These are phyloP conservation scores for Choristoneura rosaceana DNA, from an alignment of 2,888 invertebrate genomes.

Conservation along the genomic window DNA sequence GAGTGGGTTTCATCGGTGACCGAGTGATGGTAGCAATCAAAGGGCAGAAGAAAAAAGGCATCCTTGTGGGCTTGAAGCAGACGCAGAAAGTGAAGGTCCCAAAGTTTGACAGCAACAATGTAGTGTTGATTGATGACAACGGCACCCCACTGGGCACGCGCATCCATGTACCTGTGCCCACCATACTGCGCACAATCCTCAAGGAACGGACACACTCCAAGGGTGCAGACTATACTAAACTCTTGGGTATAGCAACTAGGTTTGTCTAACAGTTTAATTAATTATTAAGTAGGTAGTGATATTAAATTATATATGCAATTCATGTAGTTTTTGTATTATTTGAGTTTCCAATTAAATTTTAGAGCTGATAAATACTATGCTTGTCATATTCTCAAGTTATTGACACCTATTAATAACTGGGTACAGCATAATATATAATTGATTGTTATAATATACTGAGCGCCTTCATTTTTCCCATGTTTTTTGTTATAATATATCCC, in stretches of 20 bases:
- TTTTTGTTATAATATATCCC: too few species aligned
- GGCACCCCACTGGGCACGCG: slow-evolving; percentile 98
- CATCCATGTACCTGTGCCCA: slow-evolving; percentile 97
- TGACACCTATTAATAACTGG: too few species aligned
- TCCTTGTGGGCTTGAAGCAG: slow-evolving; percentile 95
- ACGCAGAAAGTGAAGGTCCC: slow-evolving; percentile 93
- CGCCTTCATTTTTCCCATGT: too few species aligned
- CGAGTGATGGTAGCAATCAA: slow-evolving; percentile 96
- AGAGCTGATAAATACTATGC: too few species aligned
- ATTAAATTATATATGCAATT: slow-evolving; percentile 50
- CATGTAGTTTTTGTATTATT: slow-evolving; percentile 7
- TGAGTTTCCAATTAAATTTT: not conserved
- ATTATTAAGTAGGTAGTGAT: slow-evolving; percentile 52
- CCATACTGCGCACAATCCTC: slow-evolving; percentile 92
- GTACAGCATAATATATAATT: too few species aligned
- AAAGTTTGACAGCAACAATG: slow-evolving; percentile 97
- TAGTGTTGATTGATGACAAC: slow-evolving; percentile 97
- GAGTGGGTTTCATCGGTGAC: slow-evolving; percentile 89
- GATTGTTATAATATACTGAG: too few species aligned
- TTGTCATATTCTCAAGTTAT: too few species aligned
- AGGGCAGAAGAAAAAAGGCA: slow-evolving; percentile 97
- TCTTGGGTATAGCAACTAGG: slow-evolving; percentile 94
- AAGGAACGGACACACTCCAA: slow-evolving; percentile 92
- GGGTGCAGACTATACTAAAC: slow-evolving; percentile 96
- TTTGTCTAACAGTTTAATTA: slow-evolving; percentile 87